Evolutionary conservation across 2,797 vertebrate genomes (phyloP), one percentile per base, ranked within the genome.

Genomic region (Leptodactylus fallax): DNA sequence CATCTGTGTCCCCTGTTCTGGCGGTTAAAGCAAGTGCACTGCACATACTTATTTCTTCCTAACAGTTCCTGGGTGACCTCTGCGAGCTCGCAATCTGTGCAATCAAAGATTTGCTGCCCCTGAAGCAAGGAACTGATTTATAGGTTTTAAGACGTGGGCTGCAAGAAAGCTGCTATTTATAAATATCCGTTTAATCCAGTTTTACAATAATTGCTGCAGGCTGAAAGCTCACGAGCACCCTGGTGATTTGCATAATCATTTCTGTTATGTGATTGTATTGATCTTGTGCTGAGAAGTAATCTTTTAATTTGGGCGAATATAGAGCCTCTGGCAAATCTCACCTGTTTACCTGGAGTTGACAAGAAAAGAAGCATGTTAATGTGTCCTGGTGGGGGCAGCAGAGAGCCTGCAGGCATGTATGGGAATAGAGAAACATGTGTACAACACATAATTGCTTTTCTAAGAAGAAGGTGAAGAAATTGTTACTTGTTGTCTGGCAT

Each of bases 231-330:
- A 88, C 87, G 89, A 82, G 65, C 91, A 85, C 91, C 83, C 89
- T 87, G 91, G 91, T 85, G 90, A 91, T 92, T 93, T 91, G 84
- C 93, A 89, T 92, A 93, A 93, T 94, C 91, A 93, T 90, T 89
- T 90, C 88, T 92, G 91, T 83, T 91, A 91, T 93, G 91, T 90
- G 87, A 89, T 79, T 27, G 84, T 93, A 93, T 91, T 91, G 91
- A 94, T 92, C 90, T 90, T 88, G 76, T 87, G 90, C 85, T 91
- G 90, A 85, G 84, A 71, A 86, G 79, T 86, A 89, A 89, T 89
- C 88, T 89, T 89, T 89, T 89, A 86, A 89, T 89, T 89, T 89
- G 55, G 71, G 21, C 1, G 53, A 86, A 86, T 82, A 81, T 69
- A 89, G 21, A 5, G 88, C 84, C 72, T 55, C 51, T 8, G 81